Base-by-base conservation (phyloP, 2,888 invertebrate genomes). In the Acholoe squamosa region DNA sequence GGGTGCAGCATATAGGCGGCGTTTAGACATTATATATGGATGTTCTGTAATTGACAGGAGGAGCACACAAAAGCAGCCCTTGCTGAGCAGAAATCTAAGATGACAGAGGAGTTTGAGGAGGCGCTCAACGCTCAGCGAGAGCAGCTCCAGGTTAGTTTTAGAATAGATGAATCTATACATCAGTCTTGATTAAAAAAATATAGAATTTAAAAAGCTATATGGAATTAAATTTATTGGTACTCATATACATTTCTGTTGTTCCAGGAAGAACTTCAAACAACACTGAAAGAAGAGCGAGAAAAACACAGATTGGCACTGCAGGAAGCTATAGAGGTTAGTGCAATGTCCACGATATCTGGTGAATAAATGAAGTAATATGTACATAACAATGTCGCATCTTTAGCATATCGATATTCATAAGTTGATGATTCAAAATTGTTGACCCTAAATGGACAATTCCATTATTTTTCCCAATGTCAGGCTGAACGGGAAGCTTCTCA, bases 81-180 rank as follows among this genome's bases (percentile, higher is more conserved):
- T n/a, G 25, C 71, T 71, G 71, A 71, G 28, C 71, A 28, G 71
- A 71, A 71, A 28, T 28, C 71, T 3, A n/a, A 28, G 31, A 71
- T 71, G 71, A 28, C 25, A 3, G 71, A 71, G 3, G n/a, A 71
- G 31, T 14, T 71, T 1, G 31, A 71, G 71, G 71, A 71, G 31
- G 25, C 71, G 31, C 71, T 71, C 71, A 28, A 28, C 0, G 31
- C 19, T 5, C 71, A 71, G 25, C 7, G 71, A 14, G 28, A 71
- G 71, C 71, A 71, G 31, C 31, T 71, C 71, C 71, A 71, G 71
- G 71, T 71, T 28, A 25, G n/a, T n/a, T n/a, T n/a, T n/a, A n/a
- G n/a, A n/a, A n/a, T n/a, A n/a, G 28, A n/a, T 61, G 25, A 61
- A 7, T n/a, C 22, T 19, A 61, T n/a, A 61, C 5, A 61, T 14